Evolutionary conservation across 2,113 vertebrate species (phyloP).

Genomic region (Tachuris rubrigastra): DNA sequence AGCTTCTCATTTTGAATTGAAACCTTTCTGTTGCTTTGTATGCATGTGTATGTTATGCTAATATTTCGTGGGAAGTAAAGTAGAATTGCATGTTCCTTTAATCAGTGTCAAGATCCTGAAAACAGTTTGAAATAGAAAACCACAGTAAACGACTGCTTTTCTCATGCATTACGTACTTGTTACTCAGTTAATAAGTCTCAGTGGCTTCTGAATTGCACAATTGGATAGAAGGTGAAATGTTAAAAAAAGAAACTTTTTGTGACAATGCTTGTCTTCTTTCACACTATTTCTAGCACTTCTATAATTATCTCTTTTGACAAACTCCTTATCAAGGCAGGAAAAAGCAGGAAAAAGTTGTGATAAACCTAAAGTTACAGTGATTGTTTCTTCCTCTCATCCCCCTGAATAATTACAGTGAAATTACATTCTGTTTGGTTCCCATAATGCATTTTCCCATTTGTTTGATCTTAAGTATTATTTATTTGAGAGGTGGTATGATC

Average conservation of each 20-base stretch:
- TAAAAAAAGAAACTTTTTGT: conserved; percentile 51
- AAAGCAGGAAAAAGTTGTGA: conserved; percentile 27
- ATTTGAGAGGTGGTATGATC: conserved; percentile 12
- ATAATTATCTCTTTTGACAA: conserved; percentile 65
- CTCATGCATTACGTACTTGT: conserved; percentile 15
- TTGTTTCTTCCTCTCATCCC: not conserved
- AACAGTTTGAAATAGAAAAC: conserved; percentile 19
- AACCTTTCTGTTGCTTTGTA: not conserved
- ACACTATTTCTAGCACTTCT: conserved; percentile 57
- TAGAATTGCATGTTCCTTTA: conserved; percentile 9
- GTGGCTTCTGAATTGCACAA: conserved; percentile 47
- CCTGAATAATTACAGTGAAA: conserved; percentile 29
- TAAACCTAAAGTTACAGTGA: conserved; percentile 48
- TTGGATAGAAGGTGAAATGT: conserved; percentile 50
- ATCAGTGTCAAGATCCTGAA: conserved; percentile 13
- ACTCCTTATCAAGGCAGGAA: conserved; percentile 22
- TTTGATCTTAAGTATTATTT: conserved; percentile 32
- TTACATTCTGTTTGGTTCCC: conserved; percentile 9
- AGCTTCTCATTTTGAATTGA: not conserved
- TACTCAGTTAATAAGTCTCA: conserved; percentile 32
- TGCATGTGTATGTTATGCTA: not conserved
- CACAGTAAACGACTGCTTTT: conserved; percentile 20
- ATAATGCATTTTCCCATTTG: not conserved
- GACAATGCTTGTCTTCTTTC: conserved; percentile 47
- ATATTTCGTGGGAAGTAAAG: not conserved